Base-by-base conservation (phyloP, 92 coral and sea anemone genomes). In the Umimayanthus chanpuru region DNA sequence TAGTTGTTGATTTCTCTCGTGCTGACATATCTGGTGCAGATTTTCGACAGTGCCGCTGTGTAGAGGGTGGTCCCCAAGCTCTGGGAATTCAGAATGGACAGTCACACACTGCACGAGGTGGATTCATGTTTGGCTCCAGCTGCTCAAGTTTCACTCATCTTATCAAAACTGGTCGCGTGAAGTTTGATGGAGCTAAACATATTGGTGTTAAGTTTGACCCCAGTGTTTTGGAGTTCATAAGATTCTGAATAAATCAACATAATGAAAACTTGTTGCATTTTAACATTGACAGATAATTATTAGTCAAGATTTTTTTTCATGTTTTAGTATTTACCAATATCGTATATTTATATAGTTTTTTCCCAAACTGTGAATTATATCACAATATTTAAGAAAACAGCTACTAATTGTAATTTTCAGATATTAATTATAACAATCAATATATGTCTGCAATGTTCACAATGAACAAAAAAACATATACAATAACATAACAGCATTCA, bases 51-150 rank as follows among this genome's bases (percentile, higher is more conserved):
- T 97, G 99, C 64, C 94, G 99, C 49, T 96, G 98, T 78, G 91
- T 97, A 12, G 91, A 94, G 77, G 95, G 96, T 28, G 99, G 97
- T 10, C 97, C 96, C 6, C 94, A 92, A 87, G 91, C 96, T 55
- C 88, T 93, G 73, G 95, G 93, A 81, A 90, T 96, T 44, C 94
- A 89, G 88, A 90, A 89, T 68, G 91, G 93, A 40, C 89, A 91
- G 53, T 90, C 91, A 20, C 92, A 89, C 29, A 88, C 87, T 87
- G 89, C 85, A 5, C 93, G 97, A 38, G 96, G 98, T 83, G 98
- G 98, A n/a, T 92, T 95, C 58, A 96, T 97, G 94, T 97, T 93
- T 94, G 99, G 99, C 11, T 92, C 99, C 20, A 97, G 99, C 77
- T 97, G 99, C 74, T 94, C 99, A 11, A 97, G 97, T 83, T 97